A percentile compares a stretch with the other conserved stretches of the same genome.
Conservation (phyloP, 1,140 invertebrate species). For the Bombus picipes region DNA sequence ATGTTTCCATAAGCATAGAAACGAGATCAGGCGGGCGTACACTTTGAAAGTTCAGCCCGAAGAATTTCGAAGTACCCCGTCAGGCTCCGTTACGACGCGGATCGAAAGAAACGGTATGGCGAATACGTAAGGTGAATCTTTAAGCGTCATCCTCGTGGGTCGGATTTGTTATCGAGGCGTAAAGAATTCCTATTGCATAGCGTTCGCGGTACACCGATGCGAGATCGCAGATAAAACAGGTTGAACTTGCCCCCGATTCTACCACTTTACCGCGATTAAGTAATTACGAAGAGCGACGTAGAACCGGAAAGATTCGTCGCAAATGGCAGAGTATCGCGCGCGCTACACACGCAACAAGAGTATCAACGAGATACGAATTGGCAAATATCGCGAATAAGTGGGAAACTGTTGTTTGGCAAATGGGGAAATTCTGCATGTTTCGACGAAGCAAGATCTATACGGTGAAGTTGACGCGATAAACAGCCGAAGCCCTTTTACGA, state of each 20-base stretch:
- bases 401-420: no score
- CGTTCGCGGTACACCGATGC: not conserved
- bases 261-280: not conserved
- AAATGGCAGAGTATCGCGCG: not conserved
- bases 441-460: fast-evolving
- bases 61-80: slow-evolving; percentile 1
- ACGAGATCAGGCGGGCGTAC: not conserved
- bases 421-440: no score
- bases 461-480: no score
- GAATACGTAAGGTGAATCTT: slow-evolving; percentile 38
- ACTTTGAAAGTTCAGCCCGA: not conserved
- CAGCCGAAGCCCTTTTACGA: not conserved
- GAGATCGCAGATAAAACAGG: not conserved
- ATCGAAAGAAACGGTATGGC: slow-evolving; percentile 35
- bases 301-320: not conserved
- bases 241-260: not conserved
- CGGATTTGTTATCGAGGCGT: not conserved
- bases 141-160: not conserved
- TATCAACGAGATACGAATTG: no score
- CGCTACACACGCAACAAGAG: no score
- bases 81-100: slow-evolving; percentile 12
- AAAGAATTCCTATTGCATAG: not conserved
- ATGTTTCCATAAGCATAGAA: no score
- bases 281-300: not conserved
- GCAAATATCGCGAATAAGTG: no score